Evolutionary conservation across 2,113 vertebrate genomes (phyloP).

Genomic region (Corydoras maculifer): DNA sequence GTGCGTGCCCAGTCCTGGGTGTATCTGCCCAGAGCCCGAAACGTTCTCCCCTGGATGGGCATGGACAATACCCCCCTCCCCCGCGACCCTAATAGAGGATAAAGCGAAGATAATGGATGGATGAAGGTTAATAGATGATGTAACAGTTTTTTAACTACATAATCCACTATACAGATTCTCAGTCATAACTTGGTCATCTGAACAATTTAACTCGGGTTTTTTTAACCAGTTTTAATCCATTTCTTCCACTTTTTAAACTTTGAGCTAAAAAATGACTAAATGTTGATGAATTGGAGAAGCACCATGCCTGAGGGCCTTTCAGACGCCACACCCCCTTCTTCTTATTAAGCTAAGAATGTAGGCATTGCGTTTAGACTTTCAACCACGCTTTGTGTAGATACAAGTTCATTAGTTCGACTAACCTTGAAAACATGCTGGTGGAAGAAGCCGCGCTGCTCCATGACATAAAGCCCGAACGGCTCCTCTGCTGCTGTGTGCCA

Average conservation of each 20-base stretch:
- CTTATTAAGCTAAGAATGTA: background rate
- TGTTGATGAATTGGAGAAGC: background rate
- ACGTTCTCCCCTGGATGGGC: too few relatives aligned
- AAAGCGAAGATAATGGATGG: too few relatives aligned
- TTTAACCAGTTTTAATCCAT: too few relatives aligned
- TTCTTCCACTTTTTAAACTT: too few relatives aligned
- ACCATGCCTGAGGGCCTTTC: background rate
- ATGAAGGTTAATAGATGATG: background rate
- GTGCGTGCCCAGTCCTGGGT: too few relatives aligned
- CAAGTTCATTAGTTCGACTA: conserved; percentile 22
- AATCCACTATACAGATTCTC: background rate
- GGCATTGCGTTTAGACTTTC: background rate
- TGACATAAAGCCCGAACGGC: conserved; percentile 52
- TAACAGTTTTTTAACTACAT: background rate
- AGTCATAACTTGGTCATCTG: too few relatives aligned
- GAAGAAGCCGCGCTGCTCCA: conserved; percentile 46
- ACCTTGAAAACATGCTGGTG: conserved; percentile 51
- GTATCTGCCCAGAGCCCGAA: too few relatives aligned
- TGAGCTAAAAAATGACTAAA: background rate
- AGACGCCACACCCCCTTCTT: conserved; percentile 57
- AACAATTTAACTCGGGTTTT: too few relatives aligned
- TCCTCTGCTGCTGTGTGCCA: conserved; percentile 60
- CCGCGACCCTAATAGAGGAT: too few relatives aligned
- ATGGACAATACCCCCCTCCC: too few relatives aligned
- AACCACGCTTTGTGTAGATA: background rate